These are phyloP conservation scores for Perizoma affinitatum DNA, from an alignment of 2,888 invertebrate species.

Conservation along the genomic window DNA sequence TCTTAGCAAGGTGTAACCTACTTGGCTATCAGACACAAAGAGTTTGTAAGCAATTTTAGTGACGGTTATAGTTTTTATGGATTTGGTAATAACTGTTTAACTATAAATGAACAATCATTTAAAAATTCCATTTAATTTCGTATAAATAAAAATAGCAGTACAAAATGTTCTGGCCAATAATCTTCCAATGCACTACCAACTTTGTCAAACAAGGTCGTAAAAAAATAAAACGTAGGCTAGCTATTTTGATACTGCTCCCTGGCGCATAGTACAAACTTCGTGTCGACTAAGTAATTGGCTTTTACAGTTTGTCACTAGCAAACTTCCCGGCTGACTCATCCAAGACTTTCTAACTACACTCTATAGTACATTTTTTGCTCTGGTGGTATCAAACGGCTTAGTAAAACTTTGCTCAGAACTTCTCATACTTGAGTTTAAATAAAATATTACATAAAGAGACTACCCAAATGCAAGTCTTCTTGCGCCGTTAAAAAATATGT, in stretches of 20 bases:
- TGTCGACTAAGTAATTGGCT: constrained; percentile 71
- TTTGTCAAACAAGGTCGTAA: constrained; percentile 25
- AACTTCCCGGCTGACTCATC: constrained; percentile 65
- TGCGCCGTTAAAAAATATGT: no score
- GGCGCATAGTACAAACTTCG: constrained; percentile 58
- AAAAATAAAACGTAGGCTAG: constrained; percentile 51
- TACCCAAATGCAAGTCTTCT: no score
- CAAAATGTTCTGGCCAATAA: neutral
- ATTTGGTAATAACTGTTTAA: no score
- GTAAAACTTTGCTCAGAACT: constrained; percentile 12
- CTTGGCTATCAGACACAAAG: constrained; percentile 4
- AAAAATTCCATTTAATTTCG: no score
- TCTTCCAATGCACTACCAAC: constrained; percentile 10
- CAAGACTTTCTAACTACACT: constrained; percentile 41
- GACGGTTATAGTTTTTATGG: no score
- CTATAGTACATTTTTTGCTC: constrained; percentile 35
- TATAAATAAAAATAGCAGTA: no score
- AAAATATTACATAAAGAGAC: no score
- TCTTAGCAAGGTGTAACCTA: no score
- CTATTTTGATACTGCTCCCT: constrained; percentile 49
- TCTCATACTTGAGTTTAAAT: neutral
- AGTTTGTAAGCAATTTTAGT: neutral
- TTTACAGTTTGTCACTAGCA: constrained; percentile 63
- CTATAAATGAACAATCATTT: no score
- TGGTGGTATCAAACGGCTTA: constrained; percentile 16